These are phyloP conservation scores for Plebejus melissa DNA, from an alignment of 2,888 invertebrate genomes.

Conservation along the genomic window DNA sequence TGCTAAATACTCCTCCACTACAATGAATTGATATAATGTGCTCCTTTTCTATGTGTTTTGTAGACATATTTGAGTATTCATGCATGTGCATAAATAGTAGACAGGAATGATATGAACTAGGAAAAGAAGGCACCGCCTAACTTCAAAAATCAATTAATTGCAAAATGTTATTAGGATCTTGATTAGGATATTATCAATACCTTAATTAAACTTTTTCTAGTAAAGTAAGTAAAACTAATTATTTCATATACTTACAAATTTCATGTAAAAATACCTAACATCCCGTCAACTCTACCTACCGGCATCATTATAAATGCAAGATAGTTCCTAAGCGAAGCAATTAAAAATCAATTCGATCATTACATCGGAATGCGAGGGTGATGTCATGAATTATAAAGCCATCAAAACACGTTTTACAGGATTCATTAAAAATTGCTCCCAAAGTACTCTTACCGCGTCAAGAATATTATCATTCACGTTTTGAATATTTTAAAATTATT, in stretches of 20 bases:
- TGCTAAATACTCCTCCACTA: background rate
- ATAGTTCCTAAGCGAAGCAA: slow-evolving; percentile 18
- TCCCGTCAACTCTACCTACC: background rate
- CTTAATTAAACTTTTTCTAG: too few relatives aligned
- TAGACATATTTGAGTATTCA: too few relatives aligned
- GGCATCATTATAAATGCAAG: background rate
- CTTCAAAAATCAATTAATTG: too few relatives aligned
- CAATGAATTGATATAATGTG: background rate
- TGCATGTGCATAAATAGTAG: too few relatives aligned
- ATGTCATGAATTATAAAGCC: slow-evolving; percentile 24
- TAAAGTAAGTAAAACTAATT: too few relatives aligned
- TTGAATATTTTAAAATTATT: background rate
- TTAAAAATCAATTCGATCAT: slow-evolving; percentile 26
- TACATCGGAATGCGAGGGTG: slow-evolving; percentile 25
- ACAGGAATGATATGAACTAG: too few relatives aligned
- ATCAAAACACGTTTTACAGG: slow-evolving; percentile 25
- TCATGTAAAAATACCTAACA: background rate
- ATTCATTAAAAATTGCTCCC: slow-evolving; percentile 19
- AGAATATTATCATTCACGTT: slow-evolving; percentile 2
- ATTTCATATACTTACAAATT: too few relatives aligned
- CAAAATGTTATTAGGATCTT: too few relatives aligned
- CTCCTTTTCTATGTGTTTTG: too few relatives aligned
- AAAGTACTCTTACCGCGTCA: background rate
- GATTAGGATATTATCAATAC: too few relatives aligned
- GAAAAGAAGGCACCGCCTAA: too few relatives aligned